Percentiles rank a stretch among this genome's conserved stretches.
Conservation (phyloP, 2,113 vertebrate genomes). For the Bucco capensis region DNA sequence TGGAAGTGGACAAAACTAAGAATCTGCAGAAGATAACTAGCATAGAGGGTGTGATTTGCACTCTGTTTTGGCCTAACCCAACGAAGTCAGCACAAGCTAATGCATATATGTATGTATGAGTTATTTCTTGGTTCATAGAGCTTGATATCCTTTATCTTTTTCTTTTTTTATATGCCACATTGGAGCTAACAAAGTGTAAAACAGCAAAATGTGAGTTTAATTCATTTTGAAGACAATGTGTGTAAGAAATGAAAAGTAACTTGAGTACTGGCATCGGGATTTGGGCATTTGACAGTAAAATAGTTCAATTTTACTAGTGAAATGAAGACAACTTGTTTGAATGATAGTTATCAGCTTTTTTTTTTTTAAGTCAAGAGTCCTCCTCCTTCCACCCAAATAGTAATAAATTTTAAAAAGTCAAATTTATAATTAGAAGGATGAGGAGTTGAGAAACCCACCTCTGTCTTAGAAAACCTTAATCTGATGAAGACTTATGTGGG, state of each 20-base stretch:
- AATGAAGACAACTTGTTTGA: not conserved
- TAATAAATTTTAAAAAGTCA: not conserved
- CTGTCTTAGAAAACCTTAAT: not conserved
- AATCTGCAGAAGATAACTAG: not conserved
- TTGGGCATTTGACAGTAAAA: not conserved
- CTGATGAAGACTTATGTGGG: not conserved
- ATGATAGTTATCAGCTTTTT: not conserved
- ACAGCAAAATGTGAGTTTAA: not conserved
- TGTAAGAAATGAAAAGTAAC: not conserved
- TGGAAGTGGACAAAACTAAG: not conserved
- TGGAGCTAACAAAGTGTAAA: not conserved
- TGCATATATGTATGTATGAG: not conserved
- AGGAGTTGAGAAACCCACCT: not conserved
- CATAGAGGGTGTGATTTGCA: not conserved
- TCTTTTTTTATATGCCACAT: not conserved
- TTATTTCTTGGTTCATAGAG: not conserved
- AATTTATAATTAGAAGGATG: not conserved
- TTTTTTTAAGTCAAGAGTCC: not conserved
- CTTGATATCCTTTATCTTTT: not conserved
- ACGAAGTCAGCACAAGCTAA: not conserved
- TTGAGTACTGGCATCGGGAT: not conserved
- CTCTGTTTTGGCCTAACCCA: not conserved
- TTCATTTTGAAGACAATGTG: rapidly evolving
- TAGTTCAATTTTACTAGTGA: not conserved
- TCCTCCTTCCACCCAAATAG: not conserved